Evolutionary conservation across 1,140 invertebrate genomes (phyloP).

Genomic region (Brachionus rotundiformis): DNA sequence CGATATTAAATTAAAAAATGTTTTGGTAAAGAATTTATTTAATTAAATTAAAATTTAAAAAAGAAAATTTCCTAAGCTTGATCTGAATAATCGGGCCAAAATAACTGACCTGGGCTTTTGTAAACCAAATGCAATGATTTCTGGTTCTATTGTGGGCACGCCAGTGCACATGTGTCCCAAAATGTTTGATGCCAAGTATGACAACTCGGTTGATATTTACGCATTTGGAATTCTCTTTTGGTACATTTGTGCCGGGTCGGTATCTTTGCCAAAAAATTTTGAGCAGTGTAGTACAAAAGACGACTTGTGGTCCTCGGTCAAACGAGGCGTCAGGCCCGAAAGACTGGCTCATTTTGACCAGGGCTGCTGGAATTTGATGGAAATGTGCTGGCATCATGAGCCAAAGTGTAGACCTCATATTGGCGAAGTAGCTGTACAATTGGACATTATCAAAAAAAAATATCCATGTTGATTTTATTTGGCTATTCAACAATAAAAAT

Average conservation of each 20-base stretch:
- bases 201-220: constrained; percentile 83
- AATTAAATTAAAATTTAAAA: too few species aligned
- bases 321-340: constrained; percentile 74
- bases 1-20: constrained; percentile 87
- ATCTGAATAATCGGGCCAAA: constrained; percentile 75
- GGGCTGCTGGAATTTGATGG: constrained; percentile 81
- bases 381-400: constrained; percentile 79
- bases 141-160: constrained; percentile 72
- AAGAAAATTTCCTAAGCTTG: constrained; percentile 70
- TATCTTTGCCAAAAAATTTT: constrained; percentile 76
- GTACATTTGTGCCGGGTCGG: constrained; percentile 79
- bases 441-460: constrained; percentile 7
- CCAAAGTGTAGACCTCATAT: constrained; percentile 74
- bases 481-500: not conserved
- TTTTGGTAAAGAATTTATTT: constrained; percentile 68
- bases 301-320: constrained; percentile 80
- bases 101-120: constrained; percentile 87
- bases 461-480: not conserved
- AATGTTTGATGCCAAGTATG: constrained; percentile 75
- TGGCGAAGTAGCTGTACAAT: constrained; percentile 63
- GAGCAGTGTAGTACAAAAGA: constrained; percentile 85
- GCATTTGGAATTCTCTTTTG: constrained; percentile 88
- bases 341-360: constrained; percentile 70
- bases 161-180: constrained; percentile 91
- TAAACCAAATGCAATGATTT: constrained; percentile 87